A percentile compares a stretch with the other conserved stretches of the same genome.
Evolutionary conservation across 2,888 invertebrate species (phyloP).

Genomic region (Xanthia icteritia): DNA sequence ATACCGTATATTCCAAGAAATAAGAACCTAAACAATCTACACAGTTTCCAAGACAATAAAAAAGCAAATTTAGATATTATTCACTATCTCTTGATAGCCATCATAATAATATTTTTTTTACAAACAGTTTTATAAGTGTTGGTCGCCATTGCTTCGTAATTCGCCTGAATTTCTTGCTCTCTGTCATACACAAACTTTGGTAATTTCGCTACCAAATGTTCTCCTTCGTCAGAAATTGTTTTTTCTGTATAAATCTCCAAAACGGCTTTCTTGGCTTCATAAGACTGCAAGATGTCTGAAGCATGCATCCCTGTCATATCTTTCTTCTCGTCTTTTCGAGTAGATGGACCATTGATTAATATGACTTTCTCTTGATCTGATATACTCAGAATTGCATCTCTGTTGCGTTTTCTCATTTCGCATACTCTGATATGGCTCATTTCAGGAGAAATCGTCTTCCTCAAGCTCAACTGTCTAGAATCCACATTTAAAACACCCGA

Average conservation of each 20-base stretch:
- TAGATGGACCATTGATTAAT: conserved; percentile 51
- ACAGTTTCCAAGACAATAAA: conserved; percentile 48
- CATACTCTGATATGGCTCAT: conserved; percentile 47
- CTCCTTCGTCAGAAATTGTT: conserved; percentile 68
- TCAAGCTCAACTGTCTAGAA: conserved; percentile 10
- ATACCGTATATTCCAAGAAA: conserved; percentile 49
- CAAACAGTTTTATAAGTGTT: conserved; percentile 65
- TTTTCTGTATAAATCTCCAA: conserved; percentile 83
- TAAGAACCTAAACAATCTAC: conserved; percentile 51
- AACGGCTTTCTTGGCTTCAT: conserved; percentile 84
- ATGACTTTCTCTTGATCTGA: conserved; percentile 72
- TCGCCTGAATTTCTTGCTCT: conserved; percentile 70
- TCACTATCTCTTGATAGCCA: conserved; percentile 68
- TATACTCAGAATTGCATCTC: conserved; percentile 66
- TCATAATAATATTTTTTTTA: conserved; percentile 70
- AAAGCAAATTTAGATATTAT: conserved; percentile 10
- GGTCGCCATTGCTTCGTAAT: conserved; percentile 65
- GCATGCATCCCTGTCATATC: conserved; percentile 38
- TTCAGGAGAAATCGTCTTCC: conserved; percentile 31
- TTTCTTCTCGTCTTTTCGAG: conserved; percentile 29
- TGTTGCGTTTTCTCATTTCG: conserved; percentile 64
- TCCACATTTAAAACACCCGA: conserved; percentile 39
- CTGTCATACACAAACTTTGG: conserved; percentile 80
- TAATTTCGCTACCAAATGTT: conserved; percentile 78
- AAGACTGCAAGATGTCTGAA: conserved; percentile 80